These are phyloP conservation scores for Clarias laeviceps DNA, from an alignment of 2,797 vertebrate species.

Conservation along the genomic window DNA sequence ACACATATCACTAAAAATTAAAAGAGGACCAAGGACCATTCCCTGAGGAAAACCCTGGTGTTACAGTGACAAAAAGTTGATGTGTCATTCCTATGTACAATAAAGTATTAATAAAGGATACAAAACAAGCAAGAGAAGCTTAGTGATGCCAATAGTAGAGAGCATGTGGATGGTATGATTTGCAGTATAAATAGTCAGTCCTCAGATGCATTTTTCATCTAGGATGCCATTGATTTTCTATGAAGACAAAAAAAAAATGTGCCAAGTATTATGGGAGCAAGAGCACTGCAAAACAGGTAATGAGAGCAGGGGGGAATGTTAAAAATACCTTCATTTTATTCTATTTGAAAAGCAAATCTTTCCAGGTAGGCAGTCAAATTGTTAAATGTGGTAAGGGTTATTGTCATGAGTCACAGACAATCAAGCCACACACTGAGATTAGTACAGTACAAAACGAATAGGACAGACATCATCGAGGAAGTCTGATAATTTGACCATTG, in stretches of 20 bases:
- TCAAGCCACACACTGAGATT: not conserved
- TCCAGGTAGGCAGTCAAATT: not conserved
- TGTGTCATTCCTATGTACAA: not conserved
- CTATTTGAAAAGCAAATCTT: not conserved
- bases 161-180: not conserved
- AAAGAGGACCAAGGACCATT: not conserved
- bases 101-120: not conserved
- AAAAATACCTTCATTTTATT: not conserved
- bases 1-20: not conserved
- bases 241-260: conserved; percentile 8
- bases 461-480: not conserved
- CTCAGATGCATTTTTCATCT: not conserved
- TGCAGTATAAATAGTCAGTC: not conserved
- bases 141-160: not conserved
- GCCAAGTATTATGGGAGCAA: not conserved
- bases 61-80: not conserved
- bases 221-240: not conserved
- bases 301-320: not conserved
- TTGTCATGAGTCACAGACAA: not conserved
- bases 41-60: not conserved
- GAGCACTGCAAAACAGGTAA: not conserved
- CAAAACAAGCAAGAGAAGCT: not conserved
- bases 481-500: no score
- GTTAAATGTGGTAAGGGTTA: not conserved
- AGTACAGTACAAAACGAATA: not conserved